A percentile compares a stretch with the other conserved stretches of the same genome.
Conservation (phyloP, 2,888 invertebrate genomes). For the Tetranychus truncatus region DNA sequence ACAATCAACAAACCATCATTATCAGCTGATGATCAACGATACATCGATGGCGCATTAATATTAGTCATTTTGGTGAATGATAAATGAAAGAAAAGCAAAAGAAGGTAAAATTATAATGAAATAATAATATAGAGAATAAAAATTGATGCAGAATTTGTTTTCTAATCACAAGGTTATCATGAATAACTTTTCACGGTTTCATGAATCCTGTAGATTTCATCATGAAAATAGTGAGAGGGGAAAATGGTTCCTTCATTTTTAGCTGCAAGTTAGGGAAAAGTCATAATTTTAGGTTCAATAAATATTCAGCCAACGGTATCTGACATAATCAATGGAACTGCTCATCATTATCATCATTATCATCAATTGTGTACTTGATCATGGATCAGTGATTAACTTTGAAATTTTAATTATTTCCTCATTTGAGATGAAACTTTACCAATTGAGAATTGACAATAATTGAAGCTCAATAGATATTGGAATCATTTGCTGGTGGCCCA, state of each 20-base stretch:
- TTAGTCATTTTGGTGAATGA: too few species aligned
- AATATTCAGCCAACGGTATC: not conserved
- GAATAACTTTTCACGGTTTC: not conserved
- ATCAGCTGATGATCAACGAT: not conserved
- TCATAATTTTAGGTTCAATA: not conserved
- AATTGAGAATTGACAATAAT: too few species aligned
- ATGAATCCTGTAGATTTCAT: not conserved
- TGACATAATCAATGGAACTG: not conserved
- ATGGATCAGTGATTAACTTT: not conserved
- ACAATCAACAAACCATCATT: not conserved
- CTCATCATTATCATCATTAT: constrained; percentile 1
- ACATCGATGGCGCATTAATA: too few species aligned
- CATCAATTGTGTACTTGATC: not conserved
- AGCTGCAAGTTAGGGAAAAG: not conserved
- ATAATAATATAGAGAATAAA: not conserved
- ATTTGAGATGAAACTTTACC: too few species aligned
- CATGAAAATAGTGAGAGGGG: not conserved
- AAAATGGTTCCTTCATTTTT: not conserved
- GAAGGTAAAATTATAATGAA: too few species aligned
- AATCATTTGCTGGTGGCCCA: too few species aligned
- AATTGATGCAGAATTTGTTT: not conserved
- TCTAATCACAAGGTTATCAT: not conserved
- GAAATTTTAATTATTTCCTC: too few species aligned
- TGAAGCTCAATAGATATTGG: too few species aligned
- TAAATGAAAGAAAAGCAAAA: too few species aligned